Evolutionary conservation across 2,888 invertebrate species (phyloP).

Genomic region (Augochlorella aurata): DNA sequence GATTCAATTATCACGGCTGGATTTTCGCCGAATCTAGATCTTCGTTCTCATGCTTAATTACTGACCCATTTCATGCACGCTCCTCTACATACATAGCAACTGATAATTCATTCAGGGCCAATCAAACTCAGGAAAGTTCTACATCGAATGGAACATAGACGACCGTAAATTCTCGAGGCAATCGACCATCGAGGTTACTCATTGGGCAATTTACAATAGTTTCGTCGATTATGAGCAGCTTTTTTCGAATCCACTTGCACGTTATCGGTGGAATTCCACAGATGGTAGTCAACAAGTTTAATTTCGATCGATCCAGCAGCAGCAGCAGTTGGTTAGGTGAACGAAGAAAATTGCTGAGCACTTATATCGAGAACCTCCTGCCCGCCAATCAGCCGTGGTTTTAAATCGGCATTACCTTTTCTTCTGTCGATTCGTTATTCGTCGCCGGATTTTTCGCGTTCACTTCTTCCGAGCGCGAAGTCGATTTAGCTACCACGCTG

Average conservation of each 20-base stretch:
- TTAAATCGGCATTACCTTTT: conserved; percentile 17
- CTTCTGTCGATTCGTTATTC: conserved; percentile 37
- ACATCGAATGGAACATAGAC: conserved; percentile 15
- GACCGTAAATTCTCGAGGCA: conserved; percentile 48
- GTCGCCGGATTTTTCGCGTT: conserved; percentile 26
- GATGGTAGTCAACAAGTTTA: no score
- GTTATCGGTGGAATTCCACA: no score
- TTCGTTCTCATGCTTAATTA: conserved; percentile 51
- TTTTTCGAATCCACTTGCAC: background rate
- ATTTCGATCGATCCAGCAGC: no score
- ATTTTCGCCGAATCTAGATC: conserved; percentile 49
- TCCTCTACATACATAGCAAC: conserved; percentile 15
- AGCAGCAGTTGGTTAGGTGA: background rate
- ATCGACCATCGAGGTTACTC: conserved; percentile 21
- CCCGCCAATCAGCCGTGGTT: conserved; percentile 16
- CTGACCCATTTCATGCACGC: conserved; percentile 54
- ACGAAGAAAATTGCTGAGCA: background rate
- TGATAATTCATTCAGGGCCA: conserved; percentile 53
- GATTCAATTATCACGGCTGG: conserved; percentile 48
- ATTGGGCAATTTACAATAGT: conserved; percentile 10
- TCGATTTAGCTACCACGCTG: conserved; percentile 26
- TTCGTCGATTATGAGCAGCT: background rate
- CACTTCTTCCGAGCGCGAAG: conserved; percentile 22
- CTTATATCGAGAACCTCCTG: no score
- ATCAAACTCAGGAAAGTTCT: conserved; percentile 54